Base-by-base conservation (phyloP, 2,797 vertebrate species). In the Cyclura pinguis region DNA sequence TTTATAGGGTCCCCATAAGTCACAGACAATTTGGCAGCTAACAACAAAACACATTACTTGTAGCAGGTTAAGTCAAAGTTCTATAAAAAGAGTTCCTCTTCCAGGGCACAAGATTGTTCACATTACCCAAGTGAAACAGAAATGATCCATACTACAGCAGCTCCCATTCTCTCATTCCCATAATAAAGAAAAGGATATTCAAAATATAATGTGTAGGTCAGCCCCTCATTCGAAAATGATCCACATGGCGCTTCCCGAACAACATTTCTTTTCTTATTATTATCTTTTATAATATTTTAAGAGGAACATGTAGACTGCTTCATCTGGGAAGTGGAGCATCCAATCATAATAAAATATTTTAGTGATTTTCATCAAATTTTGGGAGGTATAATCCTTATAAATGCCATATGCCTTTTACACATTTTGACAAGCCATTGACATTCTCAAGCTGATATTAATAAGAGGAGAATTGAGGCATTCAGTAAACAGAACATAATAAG, bases 401-500 rank as follows among this genome's bases (percentile, higher is more conserved):
- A 76, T 88, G 80, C 80, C 20, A 93, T 92, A 82, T 67, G 72
- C 77, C 7, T 88, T 93, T 86, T n/a, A 90, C 67, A 90, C 55
- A 86, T 77, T 87, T 69, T 84, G 62, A 84, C 72, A 84, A 89
- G 73, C 12, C 73, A 89, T 78, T 52, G 59, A 80, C 73, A 87
- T 88, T 84, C 62, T 42, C 74, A 87, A 87, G 62, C 29, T 84
- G 85, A 84, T 92, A 91, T 93, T 94, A 88, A 92, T 90, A 77
- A 91, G 57, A 86, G 87, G 24, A 80, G 89, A 94, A 94, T 82
- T 81, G 5, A 94, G 85, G 38, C 32, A 4, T 93, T 93, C 73
- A 78, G 93, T 81, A 88, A 96, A 92, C 84, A 93, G 38, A 84
- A 77, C 86, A 7, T 29, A 92, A 90, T 80, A 87, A 95, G 94